Percentiles rank a stretch among this genome's conserved stretches.
Evolutionary conservation across 2,113 vertebrate species (phyloP).

Genomic region (Actinemys pallida): DNA sequence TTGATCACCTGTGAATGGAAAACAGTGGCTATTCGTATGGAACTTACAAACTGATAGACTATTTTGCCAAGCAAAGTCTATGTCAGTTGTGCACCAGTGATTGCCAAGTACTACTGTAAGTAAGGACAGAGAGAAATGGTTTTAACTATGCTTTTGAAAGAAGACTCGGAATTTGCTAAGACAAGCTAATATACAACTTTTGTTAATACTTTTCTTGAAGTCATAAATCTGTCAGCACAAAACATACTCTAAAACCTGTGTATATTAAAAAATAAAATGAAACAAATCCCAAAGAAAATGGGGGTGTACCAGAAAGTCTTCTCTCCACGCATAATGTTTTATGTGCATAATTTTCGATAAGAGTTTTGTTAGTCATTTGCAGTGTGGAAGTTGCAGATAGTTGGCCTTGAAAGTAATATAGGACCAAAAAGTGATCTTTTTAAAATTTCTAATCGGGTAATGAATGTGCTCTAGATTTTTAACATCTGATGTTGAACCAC

Average conservation of each 20-base stretch:
- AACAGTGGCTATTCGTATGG: neutral
- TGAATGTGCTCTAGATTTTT: neutral
- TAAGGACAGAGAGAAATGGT: constrained; percentile 23
- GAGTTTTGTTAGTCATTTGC: neutral
- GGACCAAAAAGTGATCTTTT: neutral
- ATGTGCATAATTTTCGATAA: neutral
- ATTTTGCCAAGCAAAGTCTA: neutral
- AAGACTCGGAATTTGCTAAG: constrained; percentile 35
- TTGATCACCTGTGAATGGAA: constrained; percentile 1
- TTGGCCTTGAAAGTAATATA: neutral
- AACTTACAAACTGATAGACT: neutral
- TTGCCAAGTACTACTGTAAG: neutral
- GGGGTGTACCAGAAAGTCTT: neutral
- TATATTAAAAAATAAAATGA: constrained; percentile 52
- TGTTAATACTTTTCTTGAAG: constrained; percentile 21
- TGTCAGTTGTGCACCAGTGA: neutral
- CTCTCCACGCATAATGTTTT: neutral
- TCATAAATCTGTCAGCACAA: constrained; percentile 26
- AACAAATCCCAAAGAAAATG: constrained; percentile 37
- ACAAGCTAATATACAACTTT: neutral
- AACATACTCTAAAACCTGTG: constrained; percentile 14
- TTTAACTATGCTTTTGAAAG: constrained; percentile 19
- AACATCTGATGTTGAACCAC: neutral
- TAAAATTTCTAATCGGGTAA: neutral
- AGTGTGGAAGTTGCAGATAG: neutral